Evolutionary conservation across 2,888 invertebrate genomes (phyloP), one percentile per base, ranked within the genome.

Genomic region (Cataglyphis rosenhaueri): DNA sequence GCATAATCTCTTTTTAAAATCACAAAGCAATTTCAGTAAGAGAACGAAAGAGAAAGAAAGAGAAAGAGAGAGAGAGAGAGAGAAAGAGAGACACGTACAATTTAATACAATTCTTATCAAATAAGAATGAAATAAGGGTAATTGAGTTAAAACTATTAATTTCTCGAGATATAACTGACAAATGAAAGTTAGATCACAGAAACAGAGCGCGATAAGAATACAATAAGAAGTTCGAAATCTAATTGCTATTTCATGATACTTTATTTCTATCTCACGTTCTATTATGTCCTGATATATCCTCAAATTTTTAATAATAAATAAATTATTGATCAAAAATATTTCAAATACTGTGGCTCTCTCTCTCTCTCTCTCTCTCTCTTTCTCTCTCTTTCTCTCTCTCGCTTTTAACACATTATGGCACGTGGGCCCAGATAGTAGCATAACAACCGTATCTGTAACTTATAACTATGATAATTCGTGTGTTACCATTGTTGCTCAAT

Each of bases 391-490:
- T 32, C 32, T 32, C 32, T 32, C 6, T 35, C 35, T 35, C 6
- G 6, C 18, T 9, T 74, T 74, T 44, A 15, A 52, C 18, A 64
- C 52, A 38, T 55, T 38, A 18, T n/a, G 55, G 12, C 18, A 48
- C 18, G 48, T 61, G 9, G 6, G 1, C 18, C 0, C n/a, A 1
- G 25, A 52, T 64, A 38, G 9, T 21, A 62, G 12, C 25, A 44
- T 32, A 76, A 76, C 38, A 38, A 76, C 5, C 41, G 2, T 57
- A 76, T 55, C 41, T 76, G n/a, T 29, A 3, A 38, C 12, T 12
- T n/a, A 25, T 41, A 76, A 76, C 38, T 35, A 64, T 66, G 32
- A 59, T 44, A 78, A 59, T 68, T 68, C 38, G 18, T 44, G 4
- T 48, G 59, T 35, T 70, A 38, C 25, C 41, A 32, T 59, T 32